phyloP scores from a whole-genome alignment of 2,113 vertebrate species.

The crab-eating macaque (Macaca fascicularis) region DNA sequence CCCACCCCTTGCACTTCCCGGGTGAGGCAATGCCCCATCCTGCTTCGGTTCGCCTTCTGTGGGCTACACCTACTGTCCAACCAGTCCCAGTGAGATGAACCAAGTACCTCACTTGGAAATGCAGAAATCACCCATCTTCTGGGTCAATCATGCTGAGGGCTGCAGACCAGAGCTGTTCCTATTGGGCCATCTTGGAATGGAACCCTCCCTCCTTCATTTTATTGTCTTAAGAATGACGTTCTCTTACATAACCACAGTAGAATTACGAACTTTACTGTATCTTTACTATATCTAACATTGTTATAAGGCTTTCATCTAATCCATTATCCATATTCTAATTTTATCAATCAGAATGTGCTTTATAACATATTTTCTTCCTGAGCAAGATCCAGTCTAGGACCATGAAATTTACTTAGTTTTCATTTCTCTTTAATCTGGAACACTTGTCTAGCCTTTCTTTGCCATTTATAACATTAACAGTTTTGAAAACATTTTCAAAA shows the following conservation, averaged over 20 bases:
- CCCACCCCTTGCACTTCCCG: too few species aligned
- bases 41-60: too few species aligned
- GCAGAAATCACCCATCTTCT: too few species aligned
- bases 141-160: too few species aligned
- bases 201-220: not conserved
- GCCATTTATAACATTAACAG: not conserved
- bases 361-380: not conserved
- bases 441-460: not conserved
- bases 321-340: not conserved
- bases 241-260: not conserved
- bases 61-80: too few species aligned
- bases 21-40: too few species aligned
- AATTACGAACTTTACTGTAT: not conserved
- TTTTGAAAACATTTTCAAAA: slow-evolving; percentile 42
- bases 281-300: not conserved
- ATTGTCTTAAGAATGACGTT: not conserved
- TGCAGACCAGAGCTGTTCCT: too few species aligned
- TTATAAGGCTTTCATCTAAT: not conserved
- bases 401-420: not conserved
- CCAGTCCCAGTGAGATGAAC: too few species aligned
- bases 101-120: too few species aligned
- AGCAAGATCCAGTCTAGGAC: not conserved
- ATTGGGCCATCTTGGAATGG: too few species aligned
- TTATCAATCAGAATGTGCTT: not conserved
- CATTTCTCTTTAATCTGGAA: not conserved